These are phyloP conservation scores for Exocentrus adspersus DNA, from an alignment of 2,888 invertebrate species.

Conservation along the genomic window DNA sequence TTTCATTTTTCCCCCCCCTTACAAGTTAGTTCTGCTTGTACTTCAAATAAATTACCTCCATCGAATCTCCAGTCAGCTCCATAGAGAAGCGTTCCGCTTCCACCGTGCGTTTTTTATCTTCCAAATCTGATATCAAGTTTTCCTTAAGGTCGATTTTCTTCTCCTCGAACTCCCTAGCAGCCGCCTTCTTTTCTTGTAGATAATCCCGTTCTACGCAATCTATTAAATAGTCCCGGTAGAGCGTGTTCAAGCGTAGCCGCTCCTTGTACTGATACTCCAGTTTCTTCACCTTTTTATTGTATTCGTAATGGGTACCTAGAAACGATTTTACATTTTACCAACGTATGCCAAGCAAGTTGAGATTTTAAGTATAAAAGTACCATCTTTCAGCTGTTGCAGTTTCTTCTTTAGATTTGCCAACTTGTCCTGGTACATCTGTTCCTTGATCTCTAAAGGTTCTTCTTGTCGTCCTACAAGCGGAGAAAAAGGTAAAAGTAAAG, in stretches of 20 bases:
- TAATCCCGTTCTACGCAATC: conserved; percentile 91
- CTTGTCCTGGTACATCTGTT: conserved; percentile 93
- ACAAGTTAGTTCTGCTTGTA: too few relatives aligned
- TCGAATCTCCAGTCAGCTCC: conserved; percentile 77
- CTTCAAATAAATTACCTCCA: conserved; percentile 51
- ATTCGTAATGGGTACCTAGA: conserved; percentile 78
- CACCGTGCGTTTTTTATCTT: conserved; percentile 89
- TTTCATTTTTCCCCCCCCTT: too few relatives aligned
- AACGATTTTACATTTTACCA: too few relatives aligned
- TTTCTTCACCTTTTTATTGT: conserved; percentile 81
- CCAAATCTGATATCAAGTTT: conserved; percentile 88
- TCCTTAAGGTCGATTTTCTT: conserved; percentile 92
- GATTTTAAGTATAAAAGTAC: conserved; percentile 53
- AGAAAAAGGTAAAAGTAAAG: background rate
- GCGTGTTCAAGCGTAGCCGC: conserved; percentile 78
- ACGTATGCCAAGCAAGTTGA: too few relatives aligned
- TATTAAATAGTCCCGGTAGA: conserved; percentile 81
- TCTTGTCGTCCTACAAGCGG: conserved; percentile 71
- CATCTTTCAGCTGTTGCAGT: conserved; percentile 86
- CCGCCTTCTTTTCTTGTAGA: conserved; percentile 86
- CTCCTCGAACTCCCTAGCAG: conserved; percentile 93
- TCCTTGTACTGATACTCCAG: conserved; percentile 86
- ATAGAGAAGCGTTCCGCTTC: conserved; percentile 88
- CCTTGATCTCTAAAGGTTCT: conserved; percentile 86
- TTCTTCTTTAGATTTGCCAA: conserved; percentile 88